Evolutionary conservation across 1,140 invertebrate species (phyloP), one percentile per base, ranked within the genome.

Genomic region (Zaprionus nigranus): DNA sequence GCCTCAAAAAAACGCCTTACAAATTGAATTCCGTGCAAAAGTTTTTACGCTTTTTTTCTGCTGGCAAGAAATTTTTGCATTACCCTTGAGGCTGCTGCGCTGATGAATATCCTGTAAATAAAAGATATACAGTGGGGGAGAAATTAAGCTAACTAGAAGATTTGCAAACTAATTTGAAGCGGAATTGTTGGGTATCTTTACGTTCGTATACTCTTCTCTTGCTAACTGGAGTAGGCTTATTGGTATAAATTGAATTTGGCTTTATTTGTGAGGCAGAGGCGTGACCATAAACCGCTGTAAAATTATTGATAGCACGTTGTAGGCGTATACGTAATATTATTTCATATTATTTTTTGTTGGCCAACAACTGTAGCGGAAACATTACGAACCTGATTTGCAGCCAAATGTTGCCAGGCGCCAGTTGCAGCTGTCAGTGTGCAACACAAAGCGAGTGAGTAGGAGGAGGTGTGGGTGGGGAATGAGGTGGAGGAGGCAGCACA

Each of bases 11-110:
- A 87, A 87, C 64, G 69, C 62, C 73, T n/a, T n/a, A n/a, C n/a
- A 87, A 87, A 87, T 87, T 88, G 77, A 87, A 87, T 87, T 87
- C 49, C 78, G 80, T 80, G 70, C 67, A 68, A 68, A 85, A 85
- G 69, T 80, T 73, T 81, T 81, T 59, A 43, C 54, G 64, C n/a
- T n/a, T 17, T 20, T 54, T 60, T 64, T 61, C 53, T 57, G 28
- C 46, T 36, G 60, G n/a, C 53, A 36, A 53, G n/a, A 53, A 61
- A 61, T 61, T 61, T 68, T 68, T 38, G 38, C 30, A 58, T 40
- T 28, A 28, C 17, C 13, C 40, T 38, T 38, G 17, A 13, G 13
- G 17, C 17, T 13, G 28, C 49, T 61, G 43, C 13, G 9, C 20
- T 60, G 2, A 5, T 7, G 15, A 17, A 66, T 67, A 67, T 56